phyloP scores from a whole-genome alignment of 2,888 invertebrate species.

The Parnassius orleans region DNA sequence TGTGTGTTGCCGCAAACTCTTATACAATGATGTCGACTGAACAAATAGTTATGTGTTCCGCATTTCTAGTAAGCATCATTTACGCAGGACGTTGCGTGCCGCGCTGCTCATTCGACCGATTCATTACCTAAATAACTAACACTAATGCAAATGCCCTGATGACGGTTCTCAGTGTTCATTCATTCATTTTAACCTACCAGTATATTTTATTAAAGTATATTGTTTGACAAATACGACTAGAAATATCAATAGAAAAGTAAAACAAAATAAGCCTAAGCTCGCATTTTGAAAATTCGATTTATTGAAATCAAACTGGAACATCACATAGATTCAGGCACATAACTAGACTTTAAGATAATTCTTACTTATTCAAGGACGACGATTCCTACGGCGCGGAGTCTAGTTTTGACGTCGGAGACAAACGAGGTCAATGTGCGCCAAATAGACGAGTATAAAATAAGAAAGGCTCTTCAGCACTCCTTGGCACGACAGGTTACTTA shows the following conservation, averaged over 20 bases:
- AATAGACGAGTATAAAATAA: slow-evolving; percentile 69
- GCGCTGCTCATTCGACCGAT: slow-evolving; percentile 48
- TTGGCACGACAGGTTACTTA: slow-evolving; percentile 62
- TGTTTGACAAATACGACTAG: too few species aligned
- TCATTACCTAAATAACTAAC: slow-evolving; percentile 43
- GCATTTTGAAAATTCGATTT: neutral
- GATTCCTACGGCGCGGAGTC: slow-evolving; percentile 4
- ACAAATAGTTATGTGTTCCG: slow-evolving; percentile 79
- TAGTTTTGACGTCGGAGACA: slow-evolving; percentile 32
- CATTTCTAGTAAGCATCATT: slow-evolving; percentile 78
- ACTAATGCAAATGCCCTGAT: slow-evolving; percentile 32
- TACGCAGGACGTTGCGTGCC: slow-evolving; percentile 68
- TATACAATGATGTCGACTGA: slow-evolving; percentile 79
- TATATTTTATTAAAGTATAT: neutral
- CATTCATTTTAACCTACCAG: neutral
- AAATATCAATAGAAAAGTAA: too few species aligned
- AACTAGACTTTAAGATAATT: slow-evolving; percentile 16
- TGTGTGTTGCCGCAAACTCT: slow-evolving; percentile 73
- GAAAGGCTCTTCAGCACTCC: slow-evolving; percentile 66
- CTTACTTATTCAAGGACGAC: slow-evolving; percentile 26
- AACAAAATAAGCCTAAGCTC: neutral
- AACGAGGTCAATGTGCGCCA: slow-evolving; percentile 64
- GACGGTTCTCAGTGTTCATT: slow-evolving; percentile 18
- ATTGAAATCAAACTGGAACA: slow-evolving; percentile 9
- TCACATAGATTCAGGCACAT: slow-evolving; percentile 12